phyloP scores from a whole-genome alignment of 1,140 invertebrate genomes.

The Arctopsyche grandis region DNA sequence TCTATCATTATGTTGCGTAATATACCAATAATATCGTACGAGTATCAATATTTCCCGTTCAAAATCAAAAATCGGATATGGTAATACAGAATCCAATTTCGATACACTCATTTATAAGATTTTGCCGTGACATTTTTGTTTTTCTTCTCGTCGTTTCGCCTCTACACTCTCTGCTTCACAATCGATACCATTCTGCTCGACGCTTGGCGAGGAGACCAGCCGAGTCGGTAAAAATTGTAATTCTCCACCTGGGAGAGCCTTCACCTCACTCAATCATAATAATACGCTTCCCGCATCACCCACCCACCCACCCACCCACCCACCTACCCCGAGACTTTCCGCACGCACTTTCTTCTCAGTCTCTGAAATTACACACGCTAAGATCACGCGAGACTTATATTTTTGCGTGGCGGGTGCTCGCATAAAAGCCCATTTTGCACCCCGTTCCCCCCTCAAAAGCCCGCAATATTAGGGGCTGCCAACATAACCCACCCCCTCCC shows the following conservation, averaged over 20 bases:
- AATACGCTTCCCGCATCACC: not conserved
- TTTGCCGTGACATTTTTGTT: slow-evolving; percentile 15
- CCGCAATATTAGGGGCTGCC: not conserved
- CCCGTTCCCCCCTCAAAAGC: not conserved
- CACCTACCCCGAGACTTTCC: not conserved
- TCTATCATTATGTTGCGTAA: too few species aligned
- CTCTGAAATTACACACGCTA: slow-evolving; percentile 30
- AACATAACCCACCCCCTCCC: not conserved
- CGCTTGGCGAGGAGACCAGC: not conserved
- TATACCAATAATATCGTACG: too few species aligned
- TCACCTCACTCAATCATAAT: slow-evolving; percentile 37
- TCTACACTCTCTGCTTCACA: not conserved
- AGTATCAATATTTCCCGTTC: not conserved
- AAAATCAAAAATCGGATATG: slow-evolving; percentile 1
- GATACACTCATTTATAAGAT: not conserved
- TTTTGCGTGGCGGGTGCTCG: slow-evolving; percentile 1
- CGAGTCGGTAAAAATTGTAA: slow-evolving; percentile 29
- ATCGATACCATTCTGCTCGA: slow-evolving; percentile 1
- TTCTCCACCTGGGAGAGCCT: slow-evolving; percentile 4
- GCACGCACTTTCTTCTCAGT: not conserved
- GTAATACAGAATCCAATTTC: slow-evolving; percentile 22
- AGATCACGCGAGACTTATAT: slow-evolving; percentile 20
- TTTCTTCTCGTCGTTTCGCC: not conserved
- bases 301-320: too few species aligned
- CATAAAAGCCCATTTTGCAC: slow-evolving; percentile 23